phyloP scores from a whole-genome alignment of 2,797 vertebrate genomes.

The Distichodus sexfasciatus region DNA sequence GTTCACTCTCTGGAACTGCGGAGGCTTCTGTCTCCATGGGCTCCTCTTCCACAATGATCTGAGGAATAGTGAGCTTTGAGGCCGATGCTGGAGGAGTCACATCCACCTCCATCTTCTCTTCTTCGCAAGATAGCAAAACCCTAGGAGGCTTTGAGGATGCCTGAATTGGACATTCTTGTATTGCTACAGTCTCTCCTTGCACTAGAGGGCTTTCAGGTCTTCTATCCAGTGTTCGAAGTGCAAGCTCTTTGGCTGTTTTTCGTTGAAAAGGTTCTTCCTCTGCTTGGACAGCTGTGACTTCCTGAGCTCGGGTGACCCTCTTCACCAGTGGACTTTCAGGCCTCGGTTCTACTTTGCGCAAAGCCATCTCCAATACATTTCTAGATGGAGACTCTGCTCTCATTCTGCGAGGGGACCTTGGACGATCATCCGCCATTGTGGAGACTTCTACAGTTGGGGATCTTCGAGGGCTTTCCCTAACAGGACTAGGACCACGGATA shows the following conservation, averaged over 20 bases:
- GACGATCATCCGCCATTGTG: conserved; percentile 42
- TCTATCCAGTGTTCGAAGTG: conserved; percentile 68
- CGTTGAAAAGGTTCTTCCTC: conserved; percentile 59
- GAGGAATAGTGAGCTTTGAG: conserved; percentile 65
- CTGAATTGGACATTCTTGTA: conserved; percentile 58
- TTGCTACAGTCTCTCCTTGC: conserved; percentile 56
- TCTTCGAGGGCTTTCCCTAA: conserved; percentile 66
- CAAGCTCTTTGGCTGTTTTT: conserved; percentile 67
- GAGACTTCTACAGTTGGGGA: conserved; percentile 57
- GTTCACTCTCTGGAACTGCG: conserved; percentile 40
- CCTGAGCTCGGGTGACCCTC: conserved; percentile 68
- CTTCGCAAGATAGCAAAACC: conserved; percentile 43
- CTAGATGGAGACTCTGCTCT: conserved; percentile 61
- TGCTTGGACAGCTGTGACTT: conserved; percentile 57
- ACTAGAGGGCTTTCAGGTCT: conserved; percentile 75
- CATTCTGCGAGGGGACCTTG: conserved; percentile 59
- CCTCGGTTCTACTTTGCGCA: conserved; percentile 71
- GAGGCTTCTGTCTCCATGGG: conserved; percentile 61
- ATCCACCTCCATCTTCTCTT: conserved; percentile 75
- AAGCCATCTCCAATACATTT: conserved; percentile 64
- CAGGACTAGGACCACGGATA: conserved; percentile 62
- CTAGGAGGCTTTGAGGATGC: conserved; percentile 57
- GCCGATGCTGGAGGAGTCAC: conserved; percentile 41
- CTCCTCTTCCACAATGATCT: conserved; percentile 76
- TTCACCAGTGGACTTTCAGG: conserved; percentile 75